Evolutionary conservation across 1,140 invertebrate genomes (phyloP).

Genomic region (Psix sp.): DNA sequence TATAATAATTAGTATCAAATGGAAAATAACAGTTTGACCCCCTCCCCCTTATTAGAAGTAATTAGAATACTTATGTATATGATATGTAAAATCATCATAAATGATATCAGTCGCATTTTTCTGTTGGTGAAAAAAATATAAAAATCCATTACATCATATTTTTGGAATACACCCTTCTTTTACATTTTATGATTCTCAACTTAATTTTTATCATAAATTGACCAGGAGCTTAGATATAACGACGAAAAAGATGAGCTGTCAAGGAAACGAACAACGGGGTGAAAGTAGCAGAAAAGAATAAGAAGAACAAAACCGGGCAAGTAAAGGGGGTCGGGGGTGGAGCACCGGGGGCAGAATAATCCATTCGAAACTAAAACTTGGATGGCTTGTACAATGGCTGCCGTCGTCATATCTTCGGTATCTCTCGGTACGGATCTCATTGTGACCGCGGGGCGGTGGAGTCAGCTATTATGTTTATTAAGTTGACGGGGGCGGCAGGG

Average conservation of each 20-base stretch:
- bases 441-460: slow-evolving; percentile 70
- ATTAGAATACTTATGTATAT: no score
- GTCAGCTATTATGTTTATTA: slow-evolving; percentile 78
- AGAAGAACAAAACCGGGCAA: slow-evolving; percentile 10
- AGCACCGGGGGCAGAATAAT: slow-evolving; percentile 58
- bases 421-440: slow-evolving; percentile 71
- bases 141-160: no score
- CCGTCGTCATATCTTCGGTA: slow-evolving; percentile 71
- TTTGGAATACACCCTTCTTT: not conserved
- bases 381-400: slow-evolving; percentile 59
- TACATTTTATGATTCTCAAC: not conserved
- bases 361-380: slow-evolving; percentile 70
- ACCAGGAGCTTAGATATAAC: no score
- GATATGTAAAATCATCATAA: no score
- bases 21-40: no score
- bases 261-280: slow-evolving; percentile 10
- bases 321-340: not conserved
- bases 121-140: no score
- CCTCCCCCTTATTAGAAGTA: no score
- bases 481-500: slow-evolving; percentile 68
- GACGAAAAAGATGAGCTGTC: not conserved
- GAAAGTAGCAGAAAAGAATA: slow-evolving; percentile 15
- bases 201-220: not conserved
- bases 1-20: no score
- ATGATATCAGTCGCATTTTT: no score